A percentile compares a stretch with the other conserved stretches of the same genome.
phyloP scores from a whole-genome alignment of 1,140 invertebrate species.

The Ceratina japonica region DNA sequence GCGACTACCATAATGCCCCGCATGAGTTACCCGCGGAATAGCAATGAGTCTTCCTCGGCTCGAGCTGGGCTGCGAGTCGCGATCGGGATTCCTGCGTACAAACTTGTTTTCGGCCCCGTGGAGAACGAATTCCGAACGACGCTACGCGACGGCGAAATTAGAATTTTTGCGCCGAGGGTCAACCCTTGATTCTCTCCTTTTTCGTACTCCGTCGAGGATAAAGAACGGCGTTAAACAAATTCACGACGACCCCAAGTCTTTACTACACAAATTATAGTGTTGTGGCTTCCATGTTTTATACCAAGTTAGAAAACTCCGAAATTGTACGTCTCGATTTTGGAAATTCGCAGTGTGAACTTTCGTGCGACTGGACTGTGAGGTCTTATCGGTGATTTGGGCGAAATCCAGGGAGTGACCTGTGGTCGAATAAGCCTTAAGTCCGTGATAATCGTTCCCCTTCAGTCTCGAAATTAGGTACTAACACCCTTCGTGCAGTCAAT shows the following conservation, averaged over 20 bases:
- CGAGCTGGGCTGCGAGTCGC: conserved; percentile 25
- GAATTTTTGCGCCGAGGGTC: not conserved
- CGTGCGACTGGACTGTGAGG: not conserved
- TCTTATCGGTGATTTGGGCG: conserved; percentile 15
- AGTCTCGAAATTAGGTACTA: conserved; percentile 73
- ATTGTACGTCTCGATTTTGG: conserved; percentile 7
- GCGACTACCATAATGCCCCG: conserved; percentile 70
- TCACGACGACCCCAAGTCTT: not conserved
- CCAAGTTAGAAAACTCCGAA: not conserved
- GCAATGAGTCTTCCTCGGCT: conserved; percentile 71
- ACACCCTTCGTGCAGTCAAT: conserved; percentile 77
- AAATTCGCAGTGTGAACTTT: conserved; percentile 14
- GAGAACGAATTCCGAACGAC: not conserved
- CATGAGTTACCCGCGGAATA: conserved; percentile 72
- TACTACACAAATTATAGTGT: conserved; percentile 16
- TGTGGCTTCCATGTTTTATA: conserved; percentile 8
- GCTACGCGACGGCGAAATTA: not conserved
- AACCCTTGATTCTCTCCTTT: not conserved
- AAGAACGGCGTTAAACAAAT: not conserved
- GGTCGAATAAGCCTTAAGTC: conserved; percentile 57
- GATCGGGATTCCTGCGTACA: conserved; percentile 30
- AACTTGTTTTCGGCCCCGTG: conserved; percentile 26
- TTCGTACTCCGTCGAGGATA: not conserved
- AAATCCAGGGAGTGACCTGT: conserved; percentile 45
- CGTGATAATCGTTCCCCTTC: conserved; percentile 69